These are phyloP conservation scores for Nansenia antarctica DNA, from an alignment of 2,113 vertebrate genomes.

Conservation along the genomic window DNA sequence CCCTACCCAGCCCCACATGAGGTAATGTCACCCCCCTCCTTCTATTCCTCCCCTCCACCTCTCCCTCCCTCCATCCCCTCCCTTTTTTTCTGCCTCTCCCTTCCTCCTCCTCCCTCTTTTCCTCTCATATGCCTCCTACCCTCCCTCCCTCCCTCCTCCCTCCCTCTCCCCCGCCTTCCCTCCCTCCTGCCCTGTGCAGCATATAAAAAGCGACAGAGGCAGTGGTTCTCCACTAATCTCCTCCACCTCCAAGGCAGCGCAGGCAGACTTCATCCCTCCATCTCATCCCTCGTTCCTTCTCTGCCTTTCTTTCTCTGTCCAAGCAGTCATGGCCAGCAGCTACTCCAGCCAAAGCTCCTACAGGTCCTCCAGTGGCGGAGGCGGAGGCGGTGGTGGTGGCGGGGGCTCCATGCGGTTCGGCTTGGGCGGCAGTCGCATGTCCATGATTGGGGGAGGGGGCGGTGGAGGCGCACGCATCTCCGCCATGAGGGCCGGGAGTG, in stretches of 20 bases:
- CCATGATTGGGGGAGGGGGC: not conserved
- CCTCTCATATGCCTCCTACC: too few species aligned
- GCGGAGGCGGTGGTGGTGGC: not conserved
- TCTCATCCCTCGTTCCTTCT: too few species aligned
- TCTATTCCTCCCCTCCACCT: constrained; percentile 30
- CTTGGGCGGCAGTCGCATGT: not conserved
- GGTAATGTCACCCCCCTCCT: constrained; percentile 19
- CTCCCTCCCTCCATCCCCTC: constrained; percentile 22
- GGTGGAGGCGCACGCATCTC: not conserved
- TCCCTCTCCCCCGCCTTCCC: constrained; percentile 16
- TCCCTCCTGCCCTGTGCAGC: constrained; percentile 29
- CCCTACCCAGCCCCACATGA: constrained; percentile 9
- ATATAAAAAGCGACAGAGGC: constrained; percentile 59
- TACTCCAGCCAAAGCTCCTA: constrained; percentile 16
- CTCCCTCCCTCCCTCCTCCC: constrained; percentile 11
- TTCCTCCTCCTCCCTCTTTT: not conserved
- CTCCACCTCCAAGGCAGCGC: constrained; percentile 40
- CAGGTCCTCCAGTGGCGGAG: constrained; percentile 6
- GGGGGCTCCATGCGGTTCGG: not conserved
- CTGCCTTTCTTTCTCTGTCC: not conserved
- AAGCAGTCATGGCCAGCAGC: constrained; percentile 30
- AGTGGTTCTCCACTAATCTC: constrained; percentile 45
- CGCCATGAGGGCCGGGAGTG: constrained; percentile 30
- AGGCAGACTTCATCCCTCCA: constrained; percentile 39
- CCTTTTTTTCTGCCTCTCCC: not conserved